phyloP scores from a whole-genome alignment of 2,888 invertebrate genomes.

The Temnothorax rugatulus region DNA sequence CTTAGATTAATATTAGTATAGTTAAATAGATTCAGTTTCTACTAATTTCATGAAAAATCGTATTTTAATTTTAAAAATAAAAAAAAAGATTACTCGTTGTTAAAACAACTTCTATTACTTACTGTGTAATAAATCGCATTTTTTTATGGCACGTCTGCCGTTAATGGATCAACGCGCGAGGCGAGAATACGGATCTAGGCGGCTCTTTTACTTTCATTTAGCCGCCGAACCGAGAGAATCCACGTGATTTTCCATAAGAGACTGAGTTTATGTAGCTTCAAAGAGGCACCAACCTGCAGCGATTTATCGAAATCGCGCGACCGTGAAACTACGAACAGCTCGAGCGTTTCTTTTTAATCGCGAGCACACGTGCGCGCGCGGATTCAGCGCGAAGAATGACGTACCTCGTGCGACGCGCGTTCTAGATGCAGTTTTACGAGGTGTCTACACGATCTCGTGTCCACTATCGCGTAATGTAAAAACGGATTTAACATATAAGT shows the following conservation, averaged over 20 bases:
- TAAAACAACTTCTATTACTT: not conserved
- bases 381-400: constrained; percentile 30
- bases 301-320: constrained; percentile 71
- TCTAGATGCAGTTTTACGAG: not conserved
- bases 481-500: not conserved
- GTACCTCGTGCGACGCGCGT: not conserved
- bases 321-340: constrained; percentile 72
- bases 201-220: constrained; percentile 49
- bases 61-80: not conserved
- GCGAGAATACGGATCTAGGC: constrained; percentile 5
- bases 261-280: constrained; percentile 46
- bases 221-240: constrained; percentile 17
- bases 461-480: not conserved
- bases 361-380: not conserved
- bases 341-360: constrained; percentile 72
- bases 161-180: constrained; percentile 27
- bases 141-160: not conserved
- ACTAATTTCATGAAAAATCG: not conserved
- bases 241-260: constrained; percentile 27
- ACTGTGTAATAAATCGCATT: not conserved
- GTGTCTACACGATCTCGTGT: not conserved
- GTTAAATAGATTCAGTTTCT: not conserved
- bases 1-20: not conserved
- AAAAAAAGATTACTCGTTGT: not conserved
- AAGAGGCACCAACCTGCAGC: constrained; percentile 39